Base-by-base conservation (phyloP, 1,140 invertebrate genomes). In the Cherax destructor region DNA sequence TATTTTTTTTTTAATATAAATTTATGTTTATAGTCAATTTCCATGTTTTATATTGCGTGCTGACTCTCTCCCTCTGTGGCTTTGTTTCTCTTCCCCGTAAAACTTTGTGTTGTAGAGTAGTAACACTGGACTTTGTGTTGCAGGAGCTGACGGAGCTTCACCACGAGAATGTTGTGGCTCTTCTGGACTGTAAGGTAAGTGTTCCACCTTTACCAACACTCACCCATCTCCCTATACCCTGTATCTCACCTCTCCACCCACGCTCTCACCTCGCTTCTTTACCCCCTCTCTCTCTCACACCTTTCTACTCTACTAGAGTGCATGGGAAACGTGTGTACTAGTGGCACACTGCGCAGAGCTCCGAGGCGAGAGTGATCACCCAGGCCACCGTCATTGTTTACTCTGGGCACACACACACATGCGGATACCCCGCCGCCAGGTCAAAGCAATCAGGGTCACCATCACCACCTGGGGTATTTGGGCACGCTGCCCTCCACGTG, bases 101-200 rank as follows among this genome's bases (percentile, higher is more conserved):
- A 13, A 16, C 18, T 13, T 13, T 83, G 50, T 81, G 49, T 81
- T 24, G 11, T 18, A 10, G 47, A 7, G 11, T 52, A 49, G 49
- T 81, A 81, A 81, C n/a, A 21, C 21, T 30, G 49, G 24, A 80
- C 49, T 74, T 50, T 83, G 61, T 79, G 11, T 65, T 65, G 41
- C 96, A 89, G 88, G 99, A 99, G 95, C 95, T 99, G 93, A 99
- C 98, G 59, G 97, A 98, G 94, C 95, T 99, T 79, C 98, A 99
- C 94, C 99, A 99, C 96, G 98, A 99, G 94, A 99, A 99, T 96
- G 97, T 99, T 93, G 99, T 99, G 59, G 98, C 98, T 16, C 96
- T 99, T 88, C 96, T 99, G 94, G 98, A 99, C 95, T 99, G 98
- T 95, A 99, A 99, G 96, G 88, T 89, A 21, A 74, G 88, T 76